These are phyloP conservation scores for Zaprionus ghesquierei DNA, from an alignment of 1,140 invertebrate species.

Conservation along the genomic window DNA sequence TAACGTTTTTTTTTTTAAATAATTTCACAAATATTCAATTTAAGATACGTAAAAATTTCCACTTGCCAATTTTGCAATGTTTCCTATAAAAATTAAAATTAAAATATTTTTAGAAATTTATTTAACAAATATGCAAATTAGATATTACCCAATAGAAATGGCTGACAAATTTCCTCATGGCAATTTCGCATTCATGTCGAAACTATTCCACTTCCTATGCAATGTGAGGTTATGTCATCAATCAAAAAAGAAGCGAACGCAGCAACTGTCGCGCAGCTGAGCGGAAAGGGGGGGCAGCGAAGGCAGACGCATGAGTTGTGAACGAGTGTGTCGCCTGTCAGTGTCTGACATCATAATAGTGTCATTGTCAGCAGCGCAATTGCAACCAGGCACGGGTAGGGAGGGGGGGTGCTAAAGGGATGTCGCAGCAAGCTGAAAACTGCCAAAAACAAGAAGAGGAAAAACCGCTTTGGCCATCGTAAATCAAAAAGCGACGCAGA, in stretches of 20 bases:
- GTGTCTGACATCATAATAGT: conserved; percentile 75
- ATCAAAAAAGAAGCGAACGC: conserved; percentile 19
- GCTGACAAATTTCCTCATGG: neutral
- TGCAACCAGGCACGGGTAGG: conserved; percentile 17
- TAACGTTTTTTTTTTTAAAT: too few species aligned
- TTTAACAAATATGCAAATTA: neutral
- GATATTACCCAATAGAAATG: neutral
- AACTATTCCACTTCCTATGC: neutral
- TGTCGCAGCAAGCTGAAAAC: conserved; percentile 8
- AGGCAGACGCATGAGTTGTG: conserved; percentile 10
- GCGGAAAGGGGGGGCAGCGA: neutral
- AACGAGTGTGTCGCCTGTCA: conserved; percentile 69
- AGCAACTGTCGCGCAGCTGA: neutral
- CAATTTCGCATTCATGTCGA: neutral
- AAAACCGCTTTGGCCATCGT: conserved; percentile 24
- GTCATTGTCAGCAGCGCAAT: conserved; percentile 66
- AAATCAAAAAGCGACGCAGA: conserved; percentile 63
- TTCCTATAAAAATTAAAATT: neutral
- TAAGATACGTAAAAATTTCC: too few species aligned
- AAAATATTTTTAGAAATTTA: neutral
- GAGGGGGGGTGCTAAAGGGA: neutral
- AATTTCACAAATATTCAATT: too few species aligned
- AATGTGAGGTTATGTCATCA: conserved; percentile 7
- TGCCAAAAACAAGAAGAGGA: conserved; percentile 23
- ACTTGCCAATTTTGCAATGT: too few species aligned